Conservation (phyloP, 2,888 invertebrate genomes). For the Dryocosmus kuriphilus region DNA sequence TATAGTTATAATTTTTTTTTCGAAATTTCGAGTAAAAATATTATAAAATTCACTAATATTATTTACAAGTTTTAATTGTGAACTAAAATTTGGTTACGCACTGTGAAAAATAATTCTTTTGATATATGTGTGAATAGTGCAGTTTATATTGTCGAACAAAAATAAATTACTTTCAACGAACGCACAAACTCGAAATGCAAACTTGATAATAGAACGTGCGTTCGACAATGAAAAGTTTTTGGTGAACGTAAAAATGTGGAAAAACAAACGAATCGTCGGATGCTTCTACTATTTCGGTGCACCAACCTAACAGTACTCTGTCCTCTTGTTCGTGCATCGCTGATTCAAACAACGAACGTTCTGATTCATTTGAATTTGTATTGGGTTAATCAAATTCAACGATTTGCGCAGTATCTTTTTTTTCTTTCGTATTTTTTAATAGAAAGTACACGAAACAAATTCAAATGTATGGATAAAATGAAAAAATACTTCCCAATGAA, state of each 20-base stretch:
- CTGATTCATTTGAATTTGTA: conserved; percentile 27
- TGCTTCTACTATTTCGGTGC: conserved; percentile 28
- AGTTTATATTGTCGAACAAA: neutral
- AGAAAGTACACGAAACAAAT: neutral
- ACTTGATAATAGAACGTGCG: conserved; percentile 2
- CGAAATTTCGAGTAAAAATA: no score
- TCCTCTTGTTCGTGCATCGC: conserved; percentile 32
- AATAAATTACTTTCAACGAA: conserved; percentile 29
- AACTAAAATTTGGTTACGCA: no score
- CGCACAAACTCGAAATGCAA: neutral
- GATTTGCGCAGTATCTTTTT: conserved; percentile 6
- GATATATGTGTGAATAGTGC: neutral
- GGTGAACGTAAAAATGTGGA: conserved; percentile 1
- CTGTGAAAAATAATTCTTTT: neutral
- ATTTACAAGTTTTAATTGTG: no score
- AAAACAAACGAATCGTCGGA: conserved; percentile 41
- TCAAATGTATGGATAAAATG: no score
- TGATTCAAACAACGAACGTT: conserved; percentile 41
- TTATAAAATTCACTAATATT: no score
- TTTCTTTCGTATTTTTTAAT: conserved; percentile 11
- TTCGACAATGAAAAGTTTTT: neutral
- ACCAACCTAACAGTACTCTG: conserved; percentile 16
- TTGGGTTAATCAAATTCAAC: neutral
- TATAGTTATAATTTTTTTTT: no score
- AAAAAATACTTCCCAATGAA: no score